These are phyloP conservation scores for Sinosuthora webbiana DNA, from an alignment of 2,113 vertebrate genomes.

Conservation along the genomic window DNA sequence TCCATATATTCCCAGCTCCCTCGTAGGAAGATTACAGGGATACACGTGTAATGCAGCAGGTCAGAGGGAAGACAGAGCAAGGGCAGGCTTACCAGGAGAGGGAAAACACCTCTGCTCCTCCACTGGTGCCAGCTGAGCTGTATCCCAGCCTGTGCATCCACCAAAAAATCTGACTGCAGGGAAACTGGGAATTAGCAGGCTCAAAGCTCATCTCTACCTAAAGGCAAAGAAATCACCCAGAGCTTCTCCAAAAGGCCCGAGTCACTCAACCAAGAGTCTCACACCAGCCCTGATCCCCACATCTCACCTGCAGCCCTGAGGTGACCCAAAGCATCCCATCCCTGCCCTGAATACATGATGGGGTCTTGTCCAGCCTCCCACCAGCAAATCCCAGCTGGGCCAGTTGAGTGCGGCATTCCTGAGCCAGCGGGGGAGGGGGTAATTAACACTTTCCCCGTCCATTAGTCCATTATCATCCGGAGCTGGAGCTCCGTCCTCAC, in stretches of 20 bases:
- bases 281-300: accelerated
- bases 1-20: background rate
- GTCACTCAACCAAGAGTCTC: background rate
- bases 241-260: background rate
- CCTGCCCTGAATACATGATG: background rate
- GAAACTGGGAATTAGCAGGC: background rate
- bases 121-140: accelerated
- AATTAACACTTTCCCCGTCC: background rate
- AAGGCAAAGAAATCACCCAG: background rate
- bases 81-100: background rate
- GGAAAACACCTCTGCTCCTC: background rate
- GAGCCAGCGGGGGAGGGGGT: background rate
- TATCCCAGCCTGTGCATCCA: background rate
- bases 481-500: accelerated
- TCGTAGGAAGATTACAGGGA: background rate
- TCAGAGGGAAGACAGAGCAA: background rate
- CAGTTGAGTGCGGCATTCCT: background rate
- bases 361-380: background rate
- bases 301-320: background rate
- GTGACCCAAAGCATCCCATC: accelerated
- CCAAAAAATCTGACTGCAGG: background rate
- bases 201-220: background rate
- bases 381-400: background rate
- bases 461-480: accelerated
- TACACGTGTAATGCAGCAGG: accelerated